Base-by-base conservation (phyloP, 1,140 invertebrate species). In the Contarinia nasturtii region DNA sequence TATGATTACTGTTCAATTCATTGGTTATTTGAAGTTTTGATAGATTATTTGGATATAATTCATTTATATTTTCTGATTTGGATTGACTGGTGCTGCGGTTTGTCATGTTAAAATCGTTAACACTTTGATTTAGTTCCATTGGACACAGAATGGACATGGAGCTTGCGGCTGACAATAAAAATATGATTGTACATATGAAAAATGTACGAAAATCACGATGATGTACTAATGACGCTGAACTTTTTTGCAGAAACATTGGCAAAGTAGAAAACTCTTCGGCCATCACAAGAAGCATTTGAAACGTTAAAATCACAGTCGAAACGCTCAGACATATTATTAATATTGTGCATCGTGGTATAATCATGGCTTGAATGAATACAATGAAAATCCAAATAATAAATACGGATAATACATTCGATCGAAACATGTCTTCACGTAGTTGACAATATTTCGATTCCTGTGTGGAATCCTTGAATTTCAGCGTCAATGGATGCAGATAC, bases 361-460 rank as follows among this genome's bases (percentile, higher is more conserved):
- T 83, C 40, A 86, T 73, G 17, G 74, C 69, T 56, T 90, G 83
- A 48, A 82, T 80, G 22, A 79, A 67, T 14, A 86, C 79, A 22
- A 93, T 86, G 58, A 91, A 86, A 33, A 92, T 65, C 85, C 90
- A 91, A 45, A 93, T 79, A 47, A 91, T 76, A 57, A 86, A 80
- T 53, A 88, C 88, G 64, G 88, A 94, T 53, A 88, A 74, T 70
- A 93, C 84, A 61, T 94, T 93, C 5, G 88, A 93, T 57, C 86
- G 90, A 67, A 92, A 92, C 76, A 91, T 90, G 54, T 87, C 86
- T 64, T 93, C 89, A 48, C 85, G 76, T n/a, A 91, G 67, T 55
- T 85, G 77, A 44, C 79, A 81, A 65, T 91, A 94, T 48, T 63
- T 61, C 14, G 55, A 51, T 52, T 74, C 72, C 40, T 72, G 60